Conservation (phyloP, 2,113 vertebrate species). For the Heptranchias perlo region DNA sequence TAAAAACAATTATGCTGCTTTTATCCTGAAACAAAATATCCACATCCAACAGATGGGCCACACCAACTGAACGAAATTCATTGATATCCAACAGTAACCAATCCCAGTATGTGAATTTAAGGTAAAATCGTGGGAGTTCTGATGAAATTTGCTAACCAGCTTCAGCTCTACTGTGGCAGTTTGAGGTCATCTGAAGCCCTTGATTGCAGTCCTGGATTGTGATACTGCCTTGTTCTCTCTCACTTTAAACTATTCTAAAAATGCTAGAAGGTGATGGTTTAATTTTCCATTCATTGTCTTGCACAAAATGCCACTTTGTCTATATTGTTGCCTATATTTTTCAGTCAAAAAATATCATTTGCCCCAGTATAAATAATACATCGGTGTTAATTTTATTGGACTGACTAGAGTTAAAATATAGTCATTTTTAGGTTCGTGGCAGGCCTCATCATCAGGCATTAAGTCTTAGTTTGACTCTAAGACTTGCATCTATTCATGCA, state of each 20-base stretch:
- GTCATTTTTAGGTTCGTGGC: not conserved
- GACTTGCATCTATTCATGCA: not conserved
- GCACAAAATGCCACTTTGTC: not conserved
- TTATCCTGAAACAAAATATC: not conserved
- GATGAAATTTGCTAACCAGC: not conserved
- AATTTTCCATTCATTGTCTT: slow-evolving; percentile 4
- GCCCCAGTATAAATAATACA: not conserved
- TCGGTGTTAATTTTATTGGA: not conserved
- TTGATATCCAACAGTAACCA: not conserved
- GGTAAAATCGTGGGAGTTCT: not conserved
- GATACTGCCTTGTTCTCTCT: not conserved
- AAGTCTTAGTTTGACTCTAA: not conserved
- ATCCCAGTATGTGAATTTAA: not conserved
- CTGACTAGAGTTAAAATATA: not conserved
- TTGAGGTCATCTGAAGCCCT: not conserved
- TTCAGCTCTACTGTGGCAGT: not conserved
- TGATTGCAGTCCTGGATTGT: not conserved
- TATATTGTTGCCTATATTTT: not conserved
- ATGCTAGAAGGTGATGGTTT: not conserved
- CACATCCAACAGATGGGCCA: not conserved
- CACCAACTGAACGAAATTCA: not conserved
- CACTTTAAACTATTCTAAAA: not conserved
- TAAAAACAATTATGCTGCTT: not conserved
- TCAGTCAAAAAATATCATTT: not conserved
- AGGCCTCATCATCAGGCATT: not conserved